A percentile compares a stretch with the other conserved stretches of the same genome.
Conservation (phyloP, 1,140 invertebrate genomes). For the Apis mellifera region Amel_HAv3.1 CM009938.2:3672001-3672500, state of each 20-base stretch:
- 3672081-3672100: conserved; percentile 59
- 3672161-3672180: background rate
- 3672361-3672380: too few relatives aligned
- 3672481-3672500: conserved; percentile 7
- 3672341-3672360: too few relatives aligned
- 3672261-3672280: too few relatives aligned
- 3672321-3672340: too few relatives aligned
- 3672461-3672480: background rate
- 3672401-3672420: too few relatives aligned
- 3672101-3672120: conserved; percentile 28
- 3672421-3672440: background rate
- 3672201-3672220: background rate
- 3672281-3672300: too few relatives aligned
- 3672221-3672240: too few relatives aligned
- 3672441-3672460: background rate
- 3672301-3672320: too few relatives aligned
- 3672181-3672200: background rate
- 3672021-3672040: conserved; percentile 56
- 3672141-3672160: conserved; percentile 5
- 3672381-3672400: background rate
- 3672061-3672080: conserved; percentile 59
- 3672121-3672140: background rate
- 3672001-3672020: conserved; percentile 33
- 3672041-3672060: conserved; percentile 68
- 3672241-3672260: too few relatives aligned